A percentile compares a stretch with the other conserved stretches of the same genome.
Evolutionary conservation across 2,888 invertebrate genomes (phyloP).

Genomic region (Glaucopsyche alexis): DNA sequence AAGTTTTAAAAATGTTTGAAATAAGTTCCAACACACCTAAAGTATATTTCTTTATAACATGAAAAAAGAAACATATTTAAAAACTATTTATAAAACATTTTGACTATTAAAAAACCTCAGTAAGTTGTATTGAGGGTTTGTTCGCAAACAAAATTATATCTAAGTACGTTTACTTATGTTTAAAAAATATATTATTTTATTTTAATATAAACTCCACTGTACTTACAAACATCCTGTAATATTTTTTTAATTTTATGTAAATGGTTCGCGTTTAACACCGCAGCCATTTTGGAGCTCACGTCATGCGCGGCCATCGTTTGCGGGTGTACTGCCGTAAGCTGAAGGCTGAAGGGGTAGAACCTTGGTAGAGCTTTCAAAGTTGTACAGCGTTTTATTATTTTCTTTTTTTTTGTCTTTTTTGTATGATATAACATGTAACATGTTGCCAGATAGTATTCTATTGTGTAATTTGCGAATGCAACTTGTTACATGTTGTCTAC

Average conservation of each 20-base stretch:
- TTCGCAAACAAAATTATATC: too few species aligned
- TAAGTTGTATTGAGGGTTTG: too few species aligned
- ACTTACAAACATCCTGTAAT: constrained; percentile 7
- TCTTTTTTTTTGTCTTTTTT: too few species aligned
- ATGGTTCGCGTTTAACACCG: constrained; percentile 1
- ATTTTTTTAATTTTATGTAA: constrained; percentile 12
- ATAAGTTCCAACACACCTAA: neutral
- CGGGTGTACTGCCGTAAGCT: constrained; percentile 17
- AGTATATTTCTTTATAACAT: neutral
- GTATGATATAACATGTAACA: neutral
- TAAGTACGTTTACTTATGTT: too few species aligned
- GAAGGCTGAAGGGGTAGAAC: constrained; percentile 6
- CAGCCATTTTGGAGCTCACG: neutral
- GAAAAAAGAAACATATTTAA: too few species aligned
- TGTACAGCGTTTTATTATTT: too few species aligned
- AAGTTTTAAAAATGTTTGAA: neutral
- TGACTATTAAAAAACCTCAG: too few species aligned
- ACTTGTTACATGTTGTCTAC: neutral
- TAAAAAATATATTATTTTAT: too few species aligned
- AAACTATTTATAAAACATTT: too few species aligned
- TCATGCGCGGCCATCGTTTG: neutral
- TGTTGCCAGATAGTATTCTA: neutral
- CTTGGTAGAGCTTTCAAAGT: constrained; percentile 5
- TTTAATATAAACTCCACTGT: neutral
- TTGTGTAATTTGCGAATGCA: neutral